phyloP scores from a whole-genome alignment of 2,797 vertebrate species.

The Psittacula derbiana region DNA sequence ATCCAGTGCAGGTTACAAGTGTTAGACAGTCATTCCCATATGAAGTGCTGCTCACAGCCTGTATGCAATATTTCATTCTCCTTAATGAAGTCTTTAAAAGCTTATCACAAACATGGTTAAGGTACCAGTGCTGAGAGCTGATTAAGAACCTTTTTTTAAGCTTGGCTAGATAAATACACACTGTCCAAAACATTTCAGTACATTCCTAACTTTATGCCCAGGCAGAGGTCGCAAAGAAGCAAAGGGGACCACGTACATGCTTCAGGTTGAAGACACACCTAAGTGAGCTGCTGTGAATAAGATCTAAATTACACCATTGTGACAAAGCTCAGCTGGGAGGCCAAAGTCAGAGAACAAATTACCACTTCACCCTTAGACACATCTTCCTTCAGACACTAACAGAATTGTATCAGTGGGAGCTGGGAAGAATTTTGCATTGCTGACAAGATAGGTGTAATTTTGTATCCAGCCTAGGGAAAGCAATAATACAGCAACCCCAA shows the following conservation, averaged over 20 bases:
- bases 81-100: neutral
- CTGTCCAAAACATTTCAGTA: neutral
- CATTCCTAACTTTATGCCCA: neutral
- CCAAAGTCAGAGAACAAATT: neutral
- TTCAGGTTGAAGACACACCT: neutral
- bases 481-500: neutral
- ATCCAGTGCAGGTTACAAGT: neutral
- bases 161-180: neutral
- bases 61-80: neutral
- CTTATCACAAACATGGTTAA: neutral
- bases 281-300: neutral
- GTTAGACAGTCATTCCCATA: neutral
- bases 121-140: neutral
- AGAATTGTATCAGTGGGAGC: neutral
- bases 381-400: neutral
- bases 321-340: neutral
- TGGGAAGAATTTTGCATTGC: neutral
- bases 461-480: neutral
- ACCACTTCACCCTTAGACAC: neutral
- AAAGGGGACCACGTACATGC: neutral
- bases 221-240: neutral
- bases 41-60: neutral
- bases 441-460: neutral
- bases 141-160: neutral
- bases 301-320: neutral